Evolutionary conservation across 2,113 vertebrate genomes (phyloP), one percentile per base, ranked within the genome.

Genomic region (Cygnus buccinator): DNA sequence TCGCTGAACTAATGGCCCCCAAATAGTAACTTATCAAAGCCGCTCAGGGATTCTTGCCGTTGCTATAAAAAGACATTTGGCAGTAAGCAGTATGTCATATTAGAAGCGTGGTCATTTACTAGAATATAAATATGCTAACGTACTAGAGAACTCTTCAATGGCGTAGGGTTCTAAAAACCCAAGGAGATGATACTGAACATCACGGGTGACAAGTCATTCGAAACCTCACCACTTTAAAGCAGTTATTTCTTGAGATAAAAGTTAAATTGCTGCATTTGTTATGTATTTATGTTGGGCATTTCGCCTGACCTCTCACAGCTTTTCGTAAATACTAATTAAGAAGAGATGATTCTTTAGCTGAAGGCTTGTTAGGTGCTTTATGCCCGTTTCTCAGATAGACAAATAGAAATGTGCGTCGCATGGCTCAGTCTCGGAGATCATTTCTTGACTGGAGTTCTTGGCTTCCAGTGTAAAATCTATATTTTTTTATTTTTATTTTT

Each of bases 1-100:
- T 94, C 5, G 3, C 70, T 87, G 90, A 92, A 88, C 77, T 92
- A 81, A 70, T 90, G 74, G 78, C 70, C 86, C 95, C 94, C 96
- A 93, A 97, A 97, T 89, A 98, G 90, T 73, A 93, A 93, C 81
- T 95, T 86, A 61, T 71, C 81, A 55, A 81, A 93, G 81, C 81
- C 87, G 85, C 75, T 61, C 37, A 18, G 87, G 93, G 84, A 92
- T 93, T 90, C 93, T 93, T 71, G 68, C 93, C 79, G 28, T 82
- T 79, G 44, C 89, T 95, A 78, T 90, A 95, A 92, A 92, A 96
- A 96, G 75, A 89, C 66, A 39, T 97, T 93, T 95, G 84, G 91
- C 95, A 96, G 81, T 85, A 86, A 89, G 91, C 46, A 37, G 44
- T 83, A 41, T 63, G 23, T 94, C 94, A 63, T 92, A 44, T 67